Base-by-base conservation (phyloP, 2,113 vertebrate genomes). In the Lathamus discolor region DNA sequence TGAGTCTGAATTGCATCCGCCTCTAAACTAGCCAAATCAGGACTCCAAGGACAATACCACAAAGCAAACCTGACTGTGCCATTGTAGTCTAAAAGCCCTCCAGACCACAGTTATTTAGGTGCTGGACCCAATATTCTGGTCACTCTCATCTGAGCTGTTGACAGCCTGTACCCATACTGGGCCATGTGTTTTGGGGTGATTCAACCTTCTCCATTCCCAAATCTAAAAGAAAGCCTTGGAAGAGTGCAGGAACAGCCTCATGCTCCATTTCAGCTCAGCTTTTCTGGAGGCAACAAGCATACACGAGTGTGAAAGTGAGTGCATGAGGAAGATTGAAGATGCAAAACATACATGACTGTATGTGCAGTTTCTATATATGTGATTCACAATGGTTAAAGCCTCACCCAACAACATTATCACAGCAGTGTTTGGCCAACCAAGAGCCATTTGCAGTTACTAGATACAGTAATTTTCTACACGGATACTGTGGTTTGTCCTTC, bases 401-500 rank as follows among this genome's bases (percentile, higher is more conserved):
- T 67, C 13, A 0, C 69, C 54, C 70, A 73, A 72, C 43, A 52
- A 37, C 3, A 2, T 49, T 28, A 79, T 24, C 43, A 17, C 37
- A 85, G 51, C 10, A 79, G 33, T 0, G 0, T 48, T 37, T 63
- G 63, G 39, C 22, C 86, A 84, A 75, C 54, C 52, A 23, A 77
- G 62, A 63, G 15, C 15, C 5, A 1, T 22, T 90, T 27, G 41
- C 73, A 37, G 66, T 72, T 92, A 51, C 66, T 13, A 59, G 62
- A 87, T 63, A 87, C 25, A 33, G 54, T 85, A 51, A 77, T 92
- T 94, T 96, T 92, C 67, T 89, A 35, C 49, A 29, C 24, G 31
- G 84, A 83, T 57, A 90, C 49, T 70, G 49, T 0, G 1, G 79
- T 97, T 96, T 96, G 97, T 88, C 97, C 97, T 97, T 97, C 96